These are phyloP conservation scores for Oryctolagus cuniculus DNA, from an alignment of 2,113 vertebrate species.

Conservation along the genomic window mOryCun1.1 NC_091432.1:234046001-234046500, in stretches of 20 bases:
- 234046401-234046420: fast-evolving
- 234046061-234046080: fast-evolving
- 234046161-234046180: no score
- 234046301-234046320: no score
- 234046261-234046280: fast-evolving
- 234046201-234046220: not conserved
- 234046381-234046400: not conserved
- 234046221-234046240: not conserved
- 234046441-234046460: fast-evolving
- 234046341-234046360: no score
- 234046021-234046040: not conserved
- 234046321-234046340: not conserved
- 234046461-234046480: not conserved
- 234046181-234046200: not conserved
- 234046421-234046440: fast-evolving
- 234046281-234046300: not conserved
- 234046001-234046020: no score
- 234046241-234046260: not conserved
- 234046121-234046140: no score
- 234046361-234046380: no score
- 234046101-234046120: not conserved
- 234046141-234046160: not conserved
- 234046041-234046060: not conserved
- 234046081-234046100: not conserved
- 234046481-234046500: not conserved